Evolutionary conservation across 2,888 invertebrate genomes (phyloP), one percentile per base, ranked within the genome.

Genomic region (Endotricha flammealis): DNA sequence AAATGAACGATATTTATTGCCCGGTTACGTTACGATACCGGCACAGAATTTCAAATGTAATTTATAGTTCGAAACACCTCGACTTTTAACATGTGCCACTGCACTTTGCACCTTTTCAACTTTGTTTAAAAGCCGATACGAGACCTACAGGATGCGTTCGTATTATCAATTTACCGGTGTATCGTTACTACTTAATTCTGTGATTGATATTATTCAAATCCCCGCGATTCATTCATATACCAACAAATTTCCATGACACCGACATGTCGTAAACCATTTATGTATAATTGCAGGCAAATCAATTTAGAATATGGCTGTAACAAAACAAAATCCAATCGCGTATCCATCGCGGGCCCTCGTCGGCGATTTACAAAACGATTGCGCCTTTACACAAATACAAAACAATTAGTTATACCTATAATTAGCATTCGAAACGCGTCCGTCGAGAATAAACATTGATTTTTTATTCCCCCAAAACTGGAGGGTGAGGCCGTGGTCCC

Each of bases 391-490:
- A 64, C 69, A 72, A 75, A 77, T 61, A 75, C 70, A 70, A 69
- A 69, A 72, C 79, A 85, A 82, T 85, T 85, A 85, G 79, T 71
- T 72, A 68, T 63, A 62, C 62, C 69, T 60, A 67, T 76, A 79
- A 83, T 86, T 81, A 81, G 75, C 70, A 85, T 86, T 83, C 85
- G 59, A 72, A 79, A 70, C 78, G 74, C 82, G 79, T 82, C 64
- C 69, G 54, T 51, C 57, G 72, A 67, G 74, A 79, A 81, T 83
- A 86, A 85, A 86, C 83, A 86, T 86, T 86, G 85, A 86, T 86
- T 86, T 85, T 85, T 85, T 83, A 80, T 78, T 77, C 75, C 81
- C 78, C 81, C 72, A 72, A 83, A 83, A 74, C 59, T 71, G 69
- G 65, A 64, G 77, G 74, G 75, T 28, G 54, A 64, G 64, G 63